Base-by-base conservation (phyloP, 2,888 invertebrate genomes). In the Scotopteryx bipunctaria region DNA sequence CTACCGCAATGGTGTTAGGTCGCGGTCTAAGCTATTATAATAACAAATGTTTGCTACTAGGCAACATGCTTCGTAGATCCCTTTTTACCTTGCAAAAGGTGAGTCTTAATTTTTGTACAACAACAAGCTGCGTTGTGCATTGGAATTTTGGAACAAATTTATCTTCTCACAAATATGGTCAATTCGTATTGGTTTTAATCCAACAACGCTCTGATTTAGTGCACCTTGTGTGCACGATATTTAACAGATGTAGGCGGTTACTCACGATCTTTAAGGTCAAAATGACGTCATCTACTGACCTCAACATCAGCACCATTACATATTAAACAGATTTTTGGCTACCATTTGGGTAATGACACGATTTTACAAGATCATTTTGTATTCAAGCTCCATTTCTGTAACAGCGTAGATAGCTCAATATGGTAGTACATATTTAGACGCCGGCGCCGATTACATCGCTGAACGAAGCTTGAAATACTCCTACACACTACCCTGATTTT, bases 221-320 rank as follows among this genome's bases (percentile, higher is more conserved):
- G n/a, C n/a, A n/a, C n/a, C n/a, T n/a, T n/a, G n/a, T n/a, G n/a
- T n/a, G n/a, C 13, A 16, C 16, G 31, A 40, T 25, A 27, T 40
- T 21, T 32, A 40, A 48, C 13, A 41, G 6, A 19, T 29, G 23
- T 55, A 35, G 51, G 45, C 19, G 51, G 14, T 36, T 11, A 33
- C 36, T 45, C 33, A 21, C 50, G 48, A 11, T 36, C 32, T 27
- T 16, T 32, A 52, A 56, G 59, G 56, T 50, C 50, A 51, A 32
- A 13, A 40, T 56, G 56, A 59, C 54, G 54, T 54, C 54, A 59
- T n/a, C n/a, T 14, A 43, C 53, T 59, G 54, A 59, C 59, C 59
- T 59, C 56, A 51, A 13, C 31, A 29, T 35, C 13, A 31, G 15
- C 44, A 33, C 40, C 27, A 23, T 44, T 29, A 36, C 16, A 36